Conservation (phyloP, 2,888 invertebrate species). For the Sarcophaga caerulescens region DNA sequence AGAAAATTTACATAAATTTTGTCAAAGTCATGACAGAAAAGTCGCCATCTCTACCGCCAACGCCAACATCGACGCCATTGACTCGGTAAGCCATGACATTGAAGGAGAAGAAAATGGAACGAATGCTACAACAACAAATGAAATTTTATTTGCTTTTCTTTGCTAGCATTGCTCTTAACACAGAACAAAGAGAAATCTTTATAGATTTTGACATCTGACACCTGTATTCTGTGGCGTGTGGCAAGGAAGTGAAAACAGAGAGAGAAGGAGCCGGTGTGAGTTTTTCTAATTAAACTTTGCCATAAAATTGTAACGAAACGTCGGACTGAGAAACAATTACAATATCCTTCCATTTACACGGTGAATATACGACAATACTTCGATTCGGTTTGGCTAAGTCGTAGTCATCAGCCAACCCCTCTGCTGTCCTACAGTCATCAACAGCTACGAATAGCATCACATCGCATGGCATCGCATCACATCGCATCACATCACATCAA, state of each 20-base stretch:
- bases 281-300: slow-evolving; percentile 28
- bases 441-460: background rate
- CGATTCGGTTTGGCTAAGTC: too few relatives aligned
- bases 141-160: slow-evolving; percentile 9
- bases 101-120: slow-evolving; percentile 17
- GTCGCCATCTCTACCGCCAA: too few relatives aligned
- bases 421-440: background rate
- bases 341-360: too few relatives aligned
- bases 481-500: slow-evolving; percentile 23
- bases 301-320: slow-evolving; percentile 4
- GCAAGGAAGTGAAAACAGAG: background rate
- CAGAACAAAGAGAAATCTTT: background rate
- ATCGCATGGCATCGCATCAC: slow-evolving; percentile 8
- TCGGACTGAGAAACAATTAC: background rate
- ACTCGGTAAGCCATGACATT: background rate
- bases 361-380: too few relatives aligned
- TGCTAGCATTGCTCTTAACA: too few relatives aligned
- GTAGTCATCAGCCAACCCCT: background rate
- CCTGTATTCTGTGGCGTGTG: slow-evolving; percentile 14
- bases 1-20: slow-evolving; percentile 55
- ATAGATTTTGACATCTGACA: slow-evolving; percentile 51
- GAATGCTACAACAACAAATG: slow-evolving; percentile 14
- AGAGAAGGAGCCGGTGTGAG: background rate
- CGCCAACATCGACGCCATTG: background rate
- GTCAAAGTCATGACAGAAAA: background rate